Conservation (phyloP, 2,888 invertebrate genomes). For the Cactoblastis cactorum region DNA sequence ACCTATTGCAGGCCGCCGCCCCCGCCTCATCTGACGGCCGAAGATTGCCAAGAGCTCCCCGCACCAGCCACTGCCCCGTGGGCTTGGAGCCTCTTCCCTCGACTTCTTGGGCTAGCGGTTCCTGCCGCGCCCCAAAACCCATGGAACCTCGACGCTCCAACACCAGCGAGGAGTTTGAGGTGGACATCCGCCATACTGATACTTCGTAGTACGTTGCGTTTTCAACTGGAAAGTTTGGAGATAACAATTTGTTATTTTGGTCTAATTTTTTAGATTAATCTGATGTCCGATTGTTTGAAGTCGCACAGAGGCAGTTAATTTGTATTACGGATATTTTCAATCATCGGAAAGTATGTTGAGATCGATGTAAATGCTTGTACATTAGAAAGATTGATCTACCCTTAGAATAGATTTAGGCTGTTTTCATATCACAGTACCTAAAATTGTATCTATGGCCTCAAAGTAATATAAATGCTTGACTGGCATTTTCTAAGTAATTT, state of each 20-base stretch:
- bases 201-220: slow-evolving; percentile 73
- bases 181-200: slow-evolving; percentile 67
- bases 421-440: too few species aligned
- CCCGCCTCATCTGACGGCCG: slow-evolving; percentile 62
- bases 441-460: too few species aligned
- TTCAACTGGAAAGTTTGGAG: slow-evolving; percentile 46
- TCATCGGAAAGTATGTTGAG: too few species aligned
- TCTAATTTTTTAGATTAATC: too few species aligned
- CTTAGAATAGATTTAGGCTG: too few species aligned
- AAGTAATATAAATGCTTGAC: too few species aligned
- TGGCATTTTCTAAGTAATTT: too few species aligned
- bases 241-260: neutral
- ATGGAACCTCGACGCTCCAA: slow-evolving; percentile 58
- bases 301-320: too few species aligned
- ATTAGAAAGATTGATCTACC: too few species aligned
- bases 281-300: too few species aligned
- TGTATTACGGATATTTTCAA: too few species aligned
- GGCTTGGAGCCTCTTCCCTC: neutral
- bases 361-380: too few species aligned
- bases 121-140: slow-evolving; percentile 58
- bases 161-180: slow-evolving; percentile 58
- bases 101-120: slow-evolving; percentile 36
- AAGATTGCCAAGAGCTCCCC: slow-evolving; percentile 52
- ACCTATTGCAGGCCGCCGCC: slow-evolving; percentile 65
- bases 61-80: slow-evolving; percentile 37